Evolutionary conservation across 2,113 vertebrate genomes (phyloP).

Genomic region (Hucho hucho): DNA sequence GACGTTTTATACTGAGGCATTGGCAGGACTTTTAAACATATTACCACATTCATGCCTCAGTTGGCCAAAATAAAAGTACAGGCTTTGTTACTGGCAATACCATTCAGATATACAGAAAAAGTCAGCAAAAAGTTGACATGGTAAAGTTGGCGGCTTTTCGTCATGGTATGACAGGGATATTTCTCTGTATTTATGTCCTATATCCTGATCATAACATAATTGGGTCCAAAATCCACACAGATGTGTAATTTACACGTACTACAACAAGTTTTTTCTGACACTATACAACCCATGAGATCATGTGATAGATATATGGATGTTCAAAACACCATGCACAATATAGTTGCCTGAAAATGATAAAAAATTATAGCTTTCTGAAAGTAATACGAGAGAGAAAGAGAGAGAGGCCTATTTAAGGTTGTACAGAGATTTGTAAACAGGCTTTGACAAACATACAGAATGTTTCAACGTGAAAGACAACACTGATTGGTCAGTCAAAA

Average conservation of each 20-base stretch:
- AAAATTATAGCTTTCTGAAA: background rate
- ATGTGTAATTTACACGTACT: conserved; percentile 39
- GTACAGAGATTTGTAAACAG: conserved; percentile 42
- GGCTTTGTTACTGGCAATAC: too few relatives aligned
- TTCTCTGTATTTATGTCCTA: too few relatives aligned
- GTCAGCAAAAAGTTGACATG: too few relatives aligned
- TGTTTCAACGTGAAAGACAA: conserved; percentile 22
- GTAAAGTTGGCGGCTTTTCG: background rate
- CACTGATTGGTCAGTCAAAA: conserved; percentile 14
- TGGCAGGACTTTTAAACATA: too few relatives aligned
- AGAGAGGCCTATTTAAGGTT: background rate
- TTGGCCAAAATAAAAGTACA: too few relatives aligned
- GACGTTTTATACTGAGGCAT: too few relatives aligned
- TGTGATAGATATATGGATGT: background rate
- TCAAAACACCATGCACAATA: too few relatives aligned
- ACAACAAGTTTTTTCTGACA: conserved; percentile 37
- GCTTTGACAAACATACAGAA: conserved; percentile 27
- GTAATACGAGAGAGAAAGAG: conserved; percentile 1
- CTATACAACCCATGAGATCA: conserved; percentile 58
- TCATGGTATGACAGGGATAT: too few relatives aligned
- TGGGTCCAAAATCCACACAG: conserved; percentile 16
- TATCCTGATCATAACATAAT: conserved; percentile 29
- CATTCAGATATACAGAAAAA: too few relatives aligned
- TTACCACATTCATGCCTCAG: too few relatives aligned
- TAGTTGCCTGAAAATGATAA: background rate